phyloP scores from a whole-genome alignment of 2,888 invertebrate genomes.

The Synergus laeviventris region DNA sequence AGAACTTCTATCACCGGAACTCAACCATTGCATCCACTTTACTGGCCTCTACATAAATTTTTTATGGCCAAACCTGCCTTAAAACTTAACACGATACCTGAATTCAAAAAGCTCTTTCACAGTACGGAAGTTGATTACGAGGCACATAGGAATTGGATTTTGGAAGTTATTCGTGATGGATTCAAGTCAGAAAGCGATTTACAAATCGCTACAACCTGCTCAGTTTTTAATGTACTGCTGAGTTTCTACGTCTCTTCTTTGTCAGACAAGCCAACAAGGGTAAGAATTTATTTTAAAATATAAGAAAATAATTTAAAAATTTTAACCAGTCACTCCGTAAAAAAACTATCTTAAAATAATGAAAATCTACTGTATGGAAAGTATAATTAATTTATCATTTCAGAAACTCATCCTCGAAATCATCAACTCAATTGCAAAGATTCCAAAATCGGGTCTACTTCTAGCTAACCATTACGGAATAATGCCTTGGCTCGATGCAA shows the following conservation, averaged over 20 bases:
- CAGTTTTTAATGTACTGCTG: slow-evolving; percentile 87
- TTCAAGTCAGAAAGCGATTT: slow-evolving; percentile 86
- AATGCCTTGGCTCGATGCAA: slow-evolving; percentile 82
- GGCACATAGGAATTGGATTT: slow-evolving; percentile 86
- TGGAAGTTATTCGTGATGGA: slow-evolving; percentile 87
- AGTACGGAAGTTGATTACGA: slow-evolving; percentile 84
- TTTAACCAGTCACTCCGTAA: background rate
- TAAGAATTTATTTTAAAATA: slow-evolving; percentile 61
- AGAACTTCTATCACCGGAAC: slow-evolving; percentile 84
- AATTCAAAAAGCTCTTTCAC: slow-evolving; percentile 90
- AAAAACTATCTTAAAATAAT: background rate
- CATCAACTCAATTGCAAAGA: slow-evolving; percentile 80
- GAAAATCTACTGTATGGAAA: background rate
- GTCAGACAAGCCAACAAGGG: slow-evolving; percentile 81
- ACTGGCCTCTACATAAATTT: slow-evolving; percentile 87
- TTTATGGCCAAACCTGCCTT: slow-evolving; percentile 87
- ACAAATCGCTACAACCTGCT: slow-evolving; percentile 83
- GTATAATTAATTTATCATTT: slow-evolving; percentile 49
- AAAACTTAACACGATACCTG: slow-evolving; percentile 89
- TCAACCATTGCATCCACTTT: slow-evolving; percentile 86
- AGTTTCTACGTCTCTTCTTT: slow-evolving; percentile 82
- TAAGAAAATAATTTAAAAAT: slow-evolving; percentile 5
- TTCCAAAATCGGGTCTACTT: slow-evolving; percentile 82
- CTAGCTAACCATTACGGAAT: slow-evolving; percentile 84
- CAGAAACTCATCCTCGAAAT: slow-evolving; percentile 81